Evolutionary conservation across 2,797 vertebrate species (phyloP).

Genomic region (Borostomias antarcticus): DNA sequence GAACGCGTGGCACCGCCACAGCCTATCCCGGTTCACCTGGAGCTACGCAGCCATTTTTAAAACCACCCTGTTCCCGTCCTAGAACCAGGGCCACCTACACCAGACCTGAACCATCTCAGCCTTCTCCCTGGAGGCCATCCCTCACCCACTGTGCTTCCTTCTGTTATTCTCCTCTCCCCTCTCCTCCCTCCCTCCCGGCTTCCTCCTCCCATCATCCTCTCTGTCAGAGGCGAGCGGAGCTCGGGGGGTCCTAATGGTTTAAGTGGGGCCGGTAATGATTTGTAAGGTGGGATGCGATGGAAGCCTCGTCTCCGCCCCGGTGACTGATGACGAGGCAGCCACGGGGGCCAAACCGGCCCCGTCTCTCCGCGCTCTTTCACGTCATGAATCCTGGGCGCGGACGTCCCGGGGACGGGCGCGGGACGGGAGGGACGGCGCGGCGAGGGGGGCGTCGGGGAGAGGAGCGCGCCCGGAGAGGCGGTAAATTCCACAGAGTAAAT

Average conservation of each 20-base stretch:
- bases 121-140: constrained; percentile 55
- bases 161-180: constrained; percentile 29
- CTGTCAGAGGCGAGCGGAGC: constrained; percentile 16
- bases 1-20: too few relatives aligned
- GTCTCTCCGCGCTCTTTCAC: constrained; percentile 45
- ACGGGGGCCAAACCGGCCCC: constrained; percentile 36
- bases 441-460: constrained; percentile 30
- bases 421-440: not conserved
- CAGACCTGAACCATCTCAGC: constrained; percentile 40
- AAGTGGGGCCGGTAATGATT: constrained; percentile 74
- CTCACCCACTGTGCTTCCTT: constrained; percentile 43
- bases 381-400: constrained; percentile 61
- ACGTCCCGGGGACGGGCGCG: not conserved
- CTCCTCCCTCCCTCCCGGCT: constrained; percentile 8
- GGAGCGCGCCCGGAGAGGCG: constrained; percentile 24
- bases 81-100: constrained; percentile 35
- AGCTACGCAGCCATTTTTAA: too few relatives aligned
- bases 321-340: constrained; percentile 38
- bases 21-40: too few relatives aligned
- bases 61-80: too few relatives aligned
- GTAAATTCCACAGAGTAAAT: constrained; percentile 51
- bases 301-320: constrained; percentile 23
- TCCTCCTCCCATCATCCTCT: too few relatives aligned
- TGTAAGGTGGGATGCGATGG: constrained; percentile 74
- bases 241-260: constrained; percentile 65